Percentiles rank a stretch among this genome's conserved stretches.
These are phyloP conservation scores for Crotalus helleri DNA, from an alignment of 2,113 vertebrate species.

Conservation along the genomic window DNA sequence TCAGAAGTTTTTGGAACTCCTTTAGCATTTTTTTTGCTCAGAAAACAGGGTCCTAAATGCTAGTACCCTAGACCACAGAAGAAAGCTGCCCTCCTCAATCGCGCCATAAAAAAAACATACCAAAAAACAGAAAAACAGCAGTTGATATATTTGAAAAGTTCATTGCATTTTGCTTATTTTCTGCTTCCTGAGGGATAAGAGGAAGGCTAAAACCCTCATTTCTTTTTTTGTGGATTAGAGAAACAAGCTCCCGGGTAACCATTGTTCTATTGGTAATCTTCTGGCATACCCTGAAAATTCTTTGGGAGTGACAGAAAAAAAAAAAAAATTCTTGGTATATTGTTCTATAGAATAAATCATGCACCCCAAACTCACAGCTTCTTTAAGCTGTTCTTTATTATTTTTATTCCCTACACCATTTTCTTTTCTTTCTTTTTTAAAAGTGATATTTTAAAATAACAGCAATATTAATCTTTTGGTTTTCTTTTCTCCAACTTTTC, in stretches of 20 bases:
- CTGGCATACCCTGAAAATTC: constrained; percentile 29
- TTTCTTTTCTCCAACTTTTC: constrained; percentile 23
- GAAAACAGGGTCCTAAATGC: constrained; percentile 26
- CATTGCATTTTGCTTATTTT: constrained; percentile 36
- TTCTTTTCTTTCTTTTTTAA: not conserved
- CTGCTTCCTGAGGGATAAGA: constrained; percentile 38
- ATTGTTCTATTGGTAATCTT: constrained; percentile 24
- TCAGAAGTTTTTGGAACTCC: constrained; percentile 21
- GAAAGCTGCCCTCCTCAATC: constrained; percentile 28
- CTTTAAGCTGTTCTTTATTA: not conserved
- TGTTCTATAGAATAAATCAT: constrained; percentile 15
- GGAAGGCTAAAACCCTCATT: constrained; percentile 42
- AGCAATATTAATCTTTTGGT: not conserved
- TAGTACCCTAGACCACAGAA: constrained; percentile 25
- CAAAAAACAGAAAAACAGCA: constrained; percentile 30
- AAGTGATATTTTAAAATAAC: not conserved
- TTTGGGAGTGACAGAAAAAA: constrained; percentile 25
- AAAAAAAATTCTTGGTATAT: not conserved
- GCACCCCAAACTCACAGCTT: not conserved
- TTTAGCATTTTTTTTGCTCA: constrained; percentile 25
- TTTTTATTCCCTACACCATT: not conserved
- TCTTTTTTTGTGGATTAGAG: constrained; percentile 52
- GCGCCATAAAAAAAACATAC: not conserved
- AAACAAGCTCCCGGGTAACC: constrained; percentile 43
- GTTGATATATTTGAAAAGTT: constrained; percentile 23